A percentile compares a stretch with the other conserved stretches of the same genome.
phyloP scores from a whole-genome alignment of 2,888 invertebrate species.

The Tolmerus cingulatus region DNA sequence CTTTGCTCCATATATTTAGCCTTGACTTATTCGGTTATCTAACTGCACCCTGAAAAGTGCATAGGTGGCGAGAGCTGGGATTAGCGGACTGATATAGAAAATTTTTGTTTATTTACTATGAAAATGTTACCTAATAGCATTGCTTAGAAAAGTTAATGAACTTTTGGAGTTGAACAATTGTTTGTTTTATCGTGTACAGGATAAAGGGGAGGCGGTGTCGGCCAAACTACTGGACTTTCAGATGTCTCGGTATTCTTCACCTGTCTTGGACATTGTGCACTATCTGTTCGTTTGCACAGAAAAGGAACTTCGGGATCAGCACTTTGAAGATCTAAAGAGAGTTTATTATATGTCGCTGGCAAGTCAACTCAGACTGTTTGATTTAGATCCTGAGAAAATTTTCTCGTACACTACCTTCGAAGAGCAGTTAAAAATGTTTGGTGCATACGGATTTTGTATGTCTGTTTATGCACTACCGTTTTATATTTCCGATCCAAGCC shows the following conservation, averaged over 20 bases:
- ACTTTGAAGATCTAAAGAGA: constrained; percentile 55
- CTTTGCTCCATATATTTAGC: constrained; percentile 15
- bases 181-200: constrained; percentile 33
- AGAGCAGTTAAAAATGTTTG: constrained; percentile 54
- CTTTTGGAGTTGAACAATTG: background rate
- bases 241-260: constrained; percentile 58
- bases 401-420: constrained; percentile 54
- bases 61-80: background rate
- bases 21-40: constrained; percentile 32
- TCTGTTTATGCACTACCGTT: constrained; percentile 56
- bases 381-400: constrained; percentile 51
- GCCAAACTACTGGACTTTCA: constrained; percentile 59
- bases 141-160: background rate
- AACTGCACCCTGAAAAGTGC: background rate
- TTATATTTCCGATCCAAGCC: constrained; percentile 54
- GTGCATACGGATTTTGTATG: constrained; percentile 57
- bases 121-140: background rate
- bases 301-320: constrained; percentile 54
- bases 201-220: constrained; percentile 50
- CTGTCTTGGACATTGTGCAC: constrained; percentile 57
- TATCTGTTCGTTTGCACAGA: constrained; percentile 58
- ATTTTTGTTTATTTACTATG: background rate
- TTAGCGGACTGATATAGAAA: background rate
- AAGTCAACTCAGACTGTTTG: constrained; percentile 51
- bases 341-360: constrained; percentile 54